phyloP scores from a whole-genome alignment of 2,888 invertebrate species.

The Cosmia pyralina region DNA sequence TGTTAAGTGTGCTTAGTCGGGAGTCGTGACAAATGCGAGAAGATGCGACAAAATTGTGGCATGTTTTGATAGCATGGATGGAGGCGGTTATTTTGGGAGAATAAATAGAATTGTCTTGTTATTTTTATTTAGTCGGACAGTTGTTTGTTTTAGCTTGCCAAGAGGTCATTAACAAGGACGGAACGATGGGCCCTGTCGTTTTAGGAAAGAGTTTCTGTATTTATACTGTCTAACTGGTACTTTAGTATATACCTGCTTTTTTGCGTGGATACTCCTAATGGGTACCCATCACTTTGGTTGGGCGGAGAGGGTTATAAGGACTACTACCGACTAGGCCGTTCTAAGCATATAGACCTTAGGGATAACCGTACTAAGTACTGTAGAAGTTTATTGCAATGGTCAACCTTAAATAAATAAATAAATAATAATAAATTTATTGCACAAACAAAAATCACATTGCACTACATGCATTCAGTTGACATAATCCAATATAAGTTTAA shows the following conservation, averaged over 20 bases:
- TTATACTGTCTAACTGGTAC: conserved; percentile 26
- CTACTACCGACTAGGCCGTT: neutral
- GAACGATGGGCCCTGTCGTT: conserved; percentile 17
- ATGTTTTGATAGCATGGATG: conserved; percentile 41
- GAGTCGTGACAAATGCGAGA: conserved; percentile 35
- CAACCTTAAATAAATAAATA: no score
- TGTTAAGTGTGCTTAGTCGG: conserved; percentile 35
- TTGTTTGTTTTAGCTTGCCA: conserved; percentile 38
- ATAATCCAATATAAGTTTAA: no score
- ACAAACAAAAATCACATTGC: no score
- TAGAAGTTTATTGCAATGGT: no score
- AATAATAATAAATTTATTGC: no score
- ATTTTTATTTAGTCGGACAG: conserved; percentile 33
- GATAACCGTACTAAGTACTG: no score
- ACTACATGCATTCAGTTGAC: no score
- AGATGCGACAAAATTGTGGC: conserved; percentile 40
- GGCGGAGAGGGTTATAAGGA: conserved; percentile 9
- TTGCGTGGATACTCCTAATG: conserved; percentile 24
- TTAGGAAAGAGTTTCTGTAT: conserved; percentile 40
- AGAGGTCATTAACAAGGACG: conserved; percentile 39
- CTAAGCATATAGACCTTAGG: no score
- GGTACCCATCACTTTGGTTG: neutral
- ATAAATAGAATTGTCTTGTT: conserved; percentile 41
- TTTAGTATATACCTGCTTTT: conserved; percentile 9
- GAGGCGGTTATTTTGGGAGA: conserved; percentile 18